phyloP scores from a whole-genome alignment of 2,888 invertebrate genomes.

The Epiblema foenella region DNA sequence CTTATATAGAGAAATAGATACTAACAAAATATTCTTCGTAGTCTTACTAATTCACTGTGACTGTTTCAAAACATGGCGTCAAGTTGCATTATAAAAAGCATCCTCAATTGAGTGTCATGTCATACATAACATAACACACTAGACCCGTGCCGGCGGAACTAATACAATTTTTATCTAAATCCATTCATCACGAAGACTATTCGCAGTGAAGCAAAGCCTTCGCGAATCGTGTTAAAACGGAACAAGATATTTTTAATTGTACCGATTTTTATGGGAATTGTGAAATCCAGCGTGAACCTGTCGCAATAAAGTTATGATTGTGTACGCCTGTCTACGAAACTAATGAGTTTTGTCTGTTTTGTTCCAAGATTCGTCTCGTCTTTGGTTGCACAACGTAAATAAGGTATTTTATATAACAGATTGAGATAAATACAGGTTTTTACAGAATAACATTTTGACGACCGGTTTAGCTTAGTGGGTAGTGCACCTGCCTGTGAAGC shows the following conservation, averaged over 20 bases:
- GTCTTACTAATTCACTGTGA: constrained; percentile 6
- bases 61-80: constrained; percentile 6
- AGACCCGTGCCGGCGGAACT: constrained; percentile 16
- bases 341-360: constrained; percentile 24
- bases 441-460: neutral
- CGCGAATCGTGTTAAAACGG: constrained; percentile 29
- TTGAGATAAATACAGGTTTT: constrained; percentile 3
- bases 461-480: no score
- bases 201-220: constrained; percentile 19
- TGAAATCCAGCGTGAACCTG: constrained; percentile 23
- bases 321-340: constrained; percentile 20
- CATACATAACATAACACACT: neutral
- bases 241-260: constrained; percentile 28
- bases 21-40: neutral
- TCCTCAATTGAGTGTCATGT: constrained; percentile 20
- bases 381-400: neutral
- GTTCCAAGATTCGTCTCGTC: constrained; percentile 11
- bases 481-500: no score
- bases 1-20: no score
- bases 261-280: constrained; percentile 16
- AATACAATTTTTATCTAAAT: constrained; percentile 19
- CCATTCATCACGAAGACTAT: constrained; percentile 27
- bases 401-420: neutral
- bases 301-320: constrained; percentile 24
- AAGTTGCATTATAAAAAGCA: constrained; percentile 23